These are phyloP conservation scores for Enoplolaimus lenunculus DNA, from an alignment of 2,888 invertebrate species.

Conservation along the genomic window DNA sequence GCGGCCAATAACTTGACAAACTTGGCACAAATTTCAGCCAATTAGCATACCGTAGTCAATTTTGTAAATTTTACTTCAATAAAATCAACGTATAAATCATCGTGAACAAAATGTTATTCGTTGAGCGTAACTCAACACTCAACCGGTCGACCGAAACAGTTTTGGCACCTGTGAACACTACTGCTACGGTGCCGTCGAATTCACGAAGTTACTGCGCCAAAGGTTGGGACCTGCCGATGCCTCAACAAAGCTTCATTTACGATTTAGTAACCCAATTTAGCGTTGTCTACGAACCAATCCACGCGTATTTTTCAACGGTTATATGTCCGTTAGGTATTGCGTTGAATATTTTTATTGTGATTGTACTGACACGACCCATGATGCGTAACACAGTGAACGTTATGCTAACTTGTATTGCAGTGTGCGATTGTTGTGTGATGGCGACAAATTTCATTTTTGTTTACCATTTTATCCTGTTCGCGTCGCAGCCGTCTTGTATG, in stretches of 20 bases:
- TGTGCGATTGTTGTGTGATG: slow-evolving; percentile 35
- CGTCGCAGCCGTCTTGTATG: slow-evolving; percentile 32
- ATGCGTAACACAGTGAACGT: slow-evolving; percentile 21
- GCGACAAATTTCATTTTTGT: slow-evolving; percentile 37
- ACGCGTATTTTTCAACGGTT: slow-evolving; percentile 21
- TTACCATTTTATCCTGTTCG: slow-evolving; percentile 32
- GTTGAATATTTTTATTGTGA: slow-evolving; percentile 22
- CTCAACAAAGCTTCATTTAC: slow-evolving; percentile 15
- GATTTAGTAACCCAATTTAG: background rate
- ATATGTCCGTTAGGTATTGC: slow-evolving; percentile 23
- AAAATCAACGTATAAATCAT: too few species aligned
- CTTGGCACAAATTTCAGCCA: too few species aligned
- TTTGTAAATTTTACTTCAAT: too few species aligned
- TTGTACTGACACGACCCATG: slow-evolving; percentile 21
- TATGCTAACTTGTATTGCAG: slow-evolving; percentile 3
- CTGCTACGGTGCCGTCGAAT: too few species aligned
- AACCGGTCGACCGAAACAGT: too few species aligned
- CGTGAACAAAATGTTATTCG: too few species aligned
- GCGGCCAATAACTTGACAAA: too few species aligned
- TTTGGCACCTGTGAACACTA: too few species aligned
- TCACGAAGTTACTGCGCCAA: too few species aligned
- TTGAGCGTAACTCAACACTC: too few species aligned
- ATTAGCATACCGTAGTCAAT: too few species aligned
- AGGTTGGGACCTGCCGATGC: background rate
- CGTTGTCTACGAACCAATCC: slow-evolving; percentile 13